These are phyloP conservation scores for Iphiclides podalirius DNA, from an alignment of 2,888 invertebrate species.

Conservation along the genomic window DNA sequence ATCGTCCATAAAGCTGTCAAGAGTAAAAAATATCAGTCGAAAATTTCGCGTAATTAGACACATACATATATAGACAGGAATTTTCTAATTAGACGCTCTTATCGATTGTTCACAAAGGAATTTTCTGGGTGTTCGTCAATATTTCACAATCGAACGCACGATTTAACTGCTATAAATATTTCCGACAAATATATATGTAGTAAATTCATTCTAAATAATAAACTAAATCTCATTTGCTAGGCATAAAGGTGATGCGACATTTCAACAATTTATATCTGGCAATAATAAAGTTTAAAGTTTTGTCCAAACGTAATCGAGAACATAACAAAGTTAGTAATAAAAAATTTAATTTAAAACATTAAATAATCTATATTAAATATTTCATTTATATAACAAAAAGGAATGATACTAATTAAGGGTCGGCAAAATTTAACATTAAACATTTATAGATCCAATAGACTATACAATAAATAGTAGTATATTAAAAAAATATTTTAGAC, in stretches of 20 bases:
- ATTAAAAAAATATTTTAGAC: neutral
- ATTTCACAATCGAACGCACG: slow-evolving; percentile 7
- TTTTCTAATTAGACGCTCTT: no score
- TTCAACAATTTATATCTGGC: neutral
- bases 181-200: no score
- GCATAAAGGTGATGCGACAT: neutral
- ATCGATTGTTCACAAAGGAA: slow-evolving; percentile 26
- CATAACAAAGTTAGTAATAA: neutral
- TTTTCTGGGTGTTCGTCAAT: slow-evolving; percentile 14
- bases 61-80: slow-evolving; percentile 36
- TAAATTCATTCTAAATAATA: neutral
- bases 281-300: neutral
- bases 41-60: slow-evolving; percentile 37
- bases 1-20: slow-evolving; percentile 41
- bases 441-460: neutral
- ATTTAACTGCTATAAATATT: no score
- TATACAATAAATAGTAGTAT: neutral
- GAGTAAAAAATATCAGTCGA: slow-evolving; percentile 46
- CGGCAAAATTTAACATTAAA: neutral
- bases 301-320: neutral
- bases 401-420: slow-evolving; percentile 1
- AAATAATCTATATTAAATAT: neutral
- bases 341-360: neutral
- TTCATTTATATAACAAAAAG: neutral
- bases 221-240: neutral